phyloP scores from a whole-genome alignment of 1,140 invertebrate species.

The Sarcophaga bullata region DNA sequence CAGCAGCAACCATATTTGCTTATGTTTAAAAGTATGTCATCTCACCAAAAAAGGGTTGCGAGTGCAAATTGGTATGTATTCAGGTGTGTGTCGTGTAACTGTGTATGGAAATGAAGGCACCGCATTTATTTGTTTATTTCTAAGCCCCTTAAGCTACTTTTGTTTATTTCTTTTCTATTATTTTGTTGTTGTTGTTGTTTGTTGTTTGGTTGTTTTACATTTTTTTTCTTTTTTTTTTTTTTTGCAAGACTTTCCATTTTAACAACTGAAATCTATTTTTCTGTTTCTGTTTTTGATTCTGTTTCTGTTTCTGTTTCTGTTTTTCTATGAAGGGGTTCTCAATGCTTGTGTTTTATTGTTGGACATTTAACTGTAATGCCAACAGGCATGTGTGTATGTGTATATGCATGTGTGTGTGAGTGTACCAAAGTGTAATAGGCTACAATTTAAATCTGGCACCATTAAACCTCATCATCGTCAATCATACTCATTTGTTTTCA shows the following conservation, averaged over 20 bases:
- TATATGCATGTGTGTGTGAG: not conserved
- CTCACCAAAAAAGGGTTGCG: not conserved
- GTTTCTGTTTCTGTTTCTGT: too few relatives aligned
- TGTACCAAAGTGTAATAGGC: constrained; percentile 18
- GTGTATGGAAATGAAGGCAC: not conserved
- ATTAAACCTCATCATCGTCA: not conserved
- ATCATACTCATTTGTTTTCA: not conserved
- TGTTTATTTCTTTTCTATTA: constrained; percentile 6
- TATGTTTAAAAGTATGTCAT: too few relatives aligned
- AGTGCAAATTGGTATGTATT: not conserved
- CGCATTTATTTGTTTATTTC: constrained; percentile 17
- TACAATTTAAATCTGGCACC: constrained; percentile 24
- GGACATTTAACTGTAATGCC: too few relatives aligned
- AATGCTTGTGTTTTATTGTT: too few relatives aligned
- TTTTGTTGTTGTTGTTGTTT: not conserved
- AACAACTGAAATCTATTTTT: not conserved
- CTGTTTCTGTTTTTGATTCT: not conserved
- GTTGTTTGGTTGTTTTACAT: too few relatives aligned
- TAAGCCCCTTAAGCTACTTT: constrained; percentile 24
- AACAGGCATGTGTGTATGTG: not conserved
- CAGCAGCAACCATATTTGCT: too few relatives aligned
- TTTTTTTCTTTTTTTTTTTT: too few relatives aligned
- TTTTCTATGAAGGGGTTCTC: too few relatives aligned
- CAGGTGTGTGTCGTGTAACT: too few relatives aligned
- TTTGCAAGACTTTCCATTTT: not conserved